Conservation (phyloP, 2,113 vertebrate genomes). For the Delphinapterus leucas region DNA sequence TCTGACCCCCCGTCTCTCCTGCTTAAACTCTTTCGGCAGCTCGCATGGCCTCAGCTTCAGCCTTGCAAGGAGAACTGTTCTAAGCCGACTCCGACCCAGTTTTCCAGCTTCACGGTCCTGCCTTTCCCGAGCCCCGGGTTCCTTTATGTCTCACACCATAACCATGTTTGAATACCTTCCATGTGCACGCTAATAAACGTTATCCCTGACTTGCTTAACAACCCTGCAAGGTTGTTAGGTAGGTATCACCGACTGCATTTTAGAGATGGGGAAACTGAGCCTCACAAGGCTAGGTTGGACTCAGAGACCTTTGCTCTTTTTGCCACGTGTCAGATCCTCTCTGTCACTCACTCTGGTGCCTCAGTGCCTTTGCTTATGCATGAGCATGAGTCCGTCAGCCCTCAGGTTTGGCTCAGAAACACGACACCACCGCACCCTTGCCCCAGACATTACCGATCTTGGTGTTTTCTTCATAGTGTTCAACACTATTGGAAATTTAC, state of each 20-base stretch:
- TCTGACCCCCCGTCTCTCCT: neutral
- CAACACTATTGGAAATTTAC: neutral
- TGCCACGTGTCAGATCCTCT: neutral
- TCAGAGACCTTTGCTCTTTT: neutral
- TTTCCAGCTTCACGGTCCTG: neutral
- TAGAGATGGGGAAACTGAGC: neutral
- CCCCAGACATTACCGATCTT: neutral
- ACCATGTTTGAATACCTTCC: neutral
- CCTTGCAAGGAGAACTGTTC: too few relatives aligned
- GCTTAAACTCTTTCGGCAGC: too few relatives aligned
- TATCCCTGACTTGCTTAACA: neutral
- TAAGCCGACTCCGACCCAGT: neutral
- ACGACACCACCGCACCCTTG: neutral
- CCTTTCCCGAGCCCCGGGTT: neutral
- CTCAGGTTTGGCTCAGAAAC: neutral
- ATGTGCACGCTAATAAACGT: neutral
- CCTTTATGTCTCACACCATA: neutral
- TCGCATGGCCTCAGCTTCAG: neutral
- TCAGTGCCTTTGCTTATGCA: neutral
- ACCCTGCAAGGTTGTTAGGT: neutral
- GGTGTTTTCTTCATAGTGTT: neutral
- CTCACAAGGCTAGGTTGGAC: neutral
- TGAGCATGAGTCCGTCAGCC: neutral
- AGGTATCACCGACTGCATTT: neutral
- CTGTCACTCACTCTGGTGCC: neutral